A percentile compares a stretch with the other conserved stretches of the same genome.
phyloP scores from a whole-genome alignment of 1,140 invertebrate genomes.

The Cotesia chilonis region DNA sequence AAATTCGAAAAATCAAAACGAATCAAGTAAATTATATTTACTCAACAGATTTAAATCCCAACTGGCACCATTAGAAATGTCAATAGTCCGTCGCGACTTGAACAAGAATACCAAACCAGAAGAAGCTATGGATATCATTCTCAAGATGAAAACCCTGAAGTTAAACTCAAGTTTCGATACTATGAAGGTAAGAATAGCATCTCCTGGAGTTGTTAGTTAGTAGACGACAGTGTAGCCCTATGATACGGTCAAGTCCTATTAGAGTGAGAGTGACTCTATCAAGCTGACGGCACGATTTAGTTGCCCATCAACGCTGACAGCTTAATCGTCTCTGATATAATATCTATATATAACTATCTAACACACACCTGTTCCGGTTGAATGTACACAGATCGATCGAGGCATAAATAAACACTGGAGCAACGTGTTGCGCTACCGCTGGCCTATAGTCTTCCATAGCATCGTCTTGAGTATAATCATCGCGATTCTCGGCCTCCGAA shows the following conservation, averaged over 20 bases:
- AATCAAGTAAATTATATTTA: no score
- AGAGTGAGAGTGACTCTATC: not conserved
- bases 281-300: conserved; percentile 10
- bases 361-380: conserved; percentile 9
- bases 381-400: conserved; percentile 33
- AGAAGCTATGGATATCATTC: not conserved
- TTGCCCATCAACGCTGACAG: conserved; percentile 1
- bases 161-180: conserved; percentile 5
- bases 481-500: conserved; percentile 34
- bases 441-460: conserved; percentile 37
- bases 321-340: conserved; percentile 11
- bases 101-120: not conserved
- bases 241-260: not conserved
- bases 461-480: conserved; percentile 36
- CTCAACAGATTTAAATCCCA: no score
- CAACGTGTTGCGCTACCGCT: conserved; percentile 37
- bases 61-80: not conserved
- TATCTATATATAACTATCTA: no score
- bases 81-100: conserved; percentile 1
- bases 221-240: not conserved
- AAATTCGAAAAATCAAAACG: no score
- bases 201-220: no score
- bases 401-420: conserved; percentile 40
- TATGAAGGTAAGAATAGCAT: not conserved
- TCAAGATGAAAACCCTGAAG: not conserved